Base-by-base conservation (phyloP, 1,140 invertebrate genomes). In the Pseudomyrmex flavicornis region DNA sequence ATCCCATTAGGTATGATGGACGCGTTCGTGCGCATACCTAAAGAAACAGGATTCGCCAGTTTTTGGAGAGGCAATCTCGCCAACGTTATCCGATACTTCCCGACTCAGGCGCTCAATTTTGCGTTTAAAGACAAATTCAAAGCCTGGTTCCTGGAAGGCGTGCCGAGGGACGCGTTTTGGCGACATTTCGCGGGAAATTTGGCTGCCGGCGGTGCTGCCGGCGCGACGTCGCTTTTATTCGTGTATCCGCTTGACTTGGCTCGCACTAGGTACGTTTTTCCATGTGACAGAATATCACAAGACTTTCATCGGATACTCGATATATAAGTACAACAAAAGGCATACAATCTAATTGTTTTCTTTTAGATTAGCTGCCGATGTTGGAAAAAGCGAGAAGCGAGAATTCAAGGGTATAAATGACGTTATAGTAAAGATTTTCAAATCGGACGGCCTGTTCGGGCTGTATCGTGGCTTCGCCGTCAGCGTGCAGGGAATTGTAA, bases 181-280 rank as follows among this genome's bases (percentile, higher is more conserved):
- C 95, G 96, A 89, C 98, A 98, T 91, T 98, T 98, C 93, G 91
- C 96, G 72, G 97, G 97, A 86, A 98, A 99, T 94, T 95, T 99
- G 87, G 97, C 97, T 8, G 98, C 98, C 89, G 98, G 98, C 95
- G 98, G 98, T 94, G 97, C 97, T 83, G 98, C 98, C 91, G 98
- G 98, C 91, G 98, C 98, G 22, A 98, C 98, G n/a, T 99, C 98
- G 44, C 95, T 99, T 44, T 98, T 97, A 94, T 99, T 99, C 91
- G 98, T 99, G 69, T 99, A 99, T 93, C 98, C 98, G 22, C 96
- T 99, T 56, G 98, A 99, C 95, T 99, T 98, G 94, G 98, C 98
- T 90, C 96, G 98, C 96, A 99, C 98, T 82, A 96, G 98, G 97
- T 97, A 93, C 10, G 17, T 61, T 17, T 35, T 35, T 26, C 35